These are phyloP conservation scores for Ruditapes philippinarum DNA, from an alignment of 1,140 invertebrate genomes.

Conservation along the genomic window DNA sequence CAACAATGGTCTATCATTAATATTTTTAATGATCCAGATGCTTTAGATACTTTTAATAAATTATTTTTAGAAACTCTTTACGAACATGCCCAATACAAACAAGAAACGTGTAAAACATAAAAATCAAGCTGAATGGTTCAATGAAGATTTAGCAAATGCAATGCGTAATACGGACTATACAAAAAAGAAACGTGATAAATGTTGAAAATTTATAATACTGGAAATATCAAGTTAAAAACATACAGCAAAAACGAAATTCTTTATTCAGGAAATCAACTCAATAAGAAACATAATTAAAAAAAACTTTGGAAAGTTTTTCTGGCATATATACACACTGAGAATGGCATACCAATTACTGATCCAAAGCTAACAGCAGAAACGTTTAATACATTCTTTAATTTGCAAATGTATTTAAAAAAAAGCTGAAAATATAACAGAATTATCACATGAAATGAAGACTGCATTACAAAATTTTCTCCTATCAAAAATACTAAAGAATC, in stretches of 20 bases:
- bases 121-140: slow-evolving; percentile 20
- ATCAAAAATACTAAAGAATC: background rate
- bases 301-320: background rate
- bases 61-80: background rate
- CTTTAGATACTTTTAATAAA: background rate
- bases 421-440: background rate
- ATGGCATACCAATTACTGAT: background rate
- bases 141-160: background rate
- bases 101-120: background rate
- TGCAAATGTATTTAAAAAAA: background rate
- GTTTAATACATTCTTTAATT: background rate
- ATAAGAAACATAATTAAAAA: background rate
- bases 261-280: background rate
- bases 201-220: background rate
- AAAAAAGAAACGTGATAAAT: background rate
- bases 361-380: background rate
- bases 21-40: background rate
- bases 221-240: background rate
- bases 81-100: background rate
- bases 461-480: background rate
- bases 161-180: background rate
- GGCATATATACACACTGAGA: background rate
- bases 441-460: background rate
- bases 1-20: no score
- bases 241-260: background rate